Evolutionary conservation across 2,797 vertebrate genomes (phyloP).

Genomic region (Jordanella pulchra): DNA sequence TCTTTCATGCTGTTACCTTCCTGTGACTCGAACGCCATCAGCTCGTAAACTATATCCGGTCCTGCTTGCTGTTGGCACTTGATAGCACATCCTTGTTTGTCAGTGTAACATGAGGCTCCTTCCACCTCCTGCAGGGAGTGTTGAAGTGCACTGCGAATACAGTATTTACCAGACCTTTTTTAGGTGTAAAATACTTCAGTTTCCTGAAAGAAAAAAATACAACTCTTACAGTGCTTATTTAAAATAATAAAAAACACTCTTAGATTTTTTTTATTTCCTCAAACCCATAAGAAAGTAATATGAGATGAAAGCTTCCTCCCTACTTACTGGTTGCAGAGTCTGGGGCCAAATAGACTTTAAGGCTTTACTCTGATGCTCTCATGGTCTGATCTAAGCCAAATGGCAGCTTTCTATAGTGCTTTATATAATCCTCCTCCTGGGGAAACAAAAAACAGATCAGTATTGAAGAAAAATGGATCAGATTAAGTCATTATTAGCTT

Average conservation of each 20-base stretch:
- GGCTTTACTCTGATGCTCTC: conserved; percentile 18
- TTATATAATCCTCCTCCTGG: not conserved
- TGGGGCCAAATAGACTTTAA: conserved; percentile 26
- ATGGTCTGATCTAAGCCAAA: conserved; percentile 26
- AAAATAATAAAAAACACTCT: not conserved
- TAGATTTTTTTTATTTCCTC: conserved; percentile 20
- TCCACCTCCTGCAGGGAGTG: conserved; percentile 10
- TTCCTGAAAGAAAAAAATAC: not conserved
- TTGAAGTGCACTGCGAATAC: conserved; percentile 15
- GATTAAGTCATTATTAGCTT: not conserved
- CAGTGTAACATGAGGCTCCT: conserved; percentile 44
- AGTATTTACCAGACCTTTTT: not conserved
- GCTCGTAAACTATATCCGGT: conserved; percentile 52
- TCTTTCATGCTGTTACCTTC: conserved; percentile 46
- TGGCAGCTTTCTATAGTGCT: conserved; percentile 20
- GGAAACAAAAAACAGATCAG: conserved; percentile 16
- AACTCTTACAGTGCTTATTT: conserved; percentile 5
- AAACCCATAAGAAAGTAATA: conserved; percentile 31
- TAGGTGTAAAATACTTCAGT: conserved; percentile 2
- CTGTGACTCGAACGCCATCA: conserved; percentile 43
- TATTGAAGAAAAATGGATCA: not conserved
- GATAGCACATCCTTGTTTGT: conserved; percentile 57
- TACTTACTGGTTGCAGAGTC: conserved; percentile 20
- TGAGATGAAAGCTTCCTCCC: conserved; percentile 36
- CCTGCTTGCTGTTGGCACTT: conserved; percentile 32